Evolutionary conservation across 1,140 invertebrate genomes (phyloP).

Genomic region (Drosophila sucinea): DNA sequence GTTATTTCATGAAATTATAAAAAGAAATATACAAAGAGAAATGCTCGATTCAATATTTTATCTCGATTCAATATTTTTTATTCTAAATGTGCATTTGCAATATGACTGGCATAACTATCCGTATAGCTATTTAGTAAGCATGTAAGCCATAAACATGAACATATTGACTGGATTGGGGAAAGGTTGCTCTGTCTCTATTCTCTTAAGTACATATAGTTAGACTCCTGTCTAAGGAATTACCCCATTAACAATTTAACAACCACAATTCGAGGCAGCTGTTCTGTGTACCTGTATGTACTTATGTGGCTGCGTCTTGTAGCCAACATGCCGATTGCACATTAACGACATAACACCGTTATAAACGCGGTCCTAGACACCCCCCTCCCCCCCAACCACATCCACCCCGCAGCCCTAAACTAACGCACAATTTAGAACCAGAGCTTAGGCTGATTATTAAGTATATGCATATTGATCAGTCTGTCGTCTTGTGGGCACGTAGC

Average conservation of each 20-base stretch:
- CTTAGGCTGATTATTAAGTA: slow-evolving; percentile 43
- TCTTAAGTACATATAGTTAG: slow-evolving; percentile 40
- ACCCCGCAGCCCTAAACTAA: slow-evolving; percentile 7
- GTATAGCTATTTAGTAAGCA: background rate
- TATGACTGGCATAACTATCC: background rate
- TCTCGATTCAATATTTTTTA: too few species aligned
- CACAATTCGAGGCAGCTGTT: slow-evolving; percentile 61
- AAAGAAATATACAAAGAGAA: too few species aligned
- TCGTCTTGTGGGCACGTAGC: slow-evolving; percentile 60
- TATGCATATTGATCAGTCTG: slow-evolving; percentile 72
- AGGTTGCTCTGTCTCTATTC: background rate
- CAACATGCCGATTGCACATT: slow-evolving; percentile 82
- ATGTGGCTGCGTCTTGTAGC: slow-evolving; percentile 50
- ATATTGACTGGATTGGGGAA: background rate
- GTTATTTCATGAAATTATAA: too few species aligned
- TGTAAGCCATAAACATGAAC: background rate
- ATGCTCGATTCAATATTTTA: too few species aligned
- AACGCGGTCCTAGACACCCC: slow-evolving; percentile 37
- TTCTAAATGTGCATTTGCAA: too few species aligned
- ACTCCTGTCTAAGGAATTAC: slow-evolving; percentile 62
- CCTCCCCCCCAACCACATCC: background rate
- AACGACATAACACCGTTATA: slow-evolving; percentile 81
- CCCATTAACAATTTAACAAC: slow-evolving; percentile 79
- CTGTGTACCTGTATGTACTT: slow-evolving; percentile 27
- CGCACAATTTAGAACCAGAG: slow-evolving; percentile 55